These are phyloP conservation scores for Crocodylus rhombifer DNA, from an alignment of 2,797 vertebrate genomes.

Conservation along the genomic window DNA sequence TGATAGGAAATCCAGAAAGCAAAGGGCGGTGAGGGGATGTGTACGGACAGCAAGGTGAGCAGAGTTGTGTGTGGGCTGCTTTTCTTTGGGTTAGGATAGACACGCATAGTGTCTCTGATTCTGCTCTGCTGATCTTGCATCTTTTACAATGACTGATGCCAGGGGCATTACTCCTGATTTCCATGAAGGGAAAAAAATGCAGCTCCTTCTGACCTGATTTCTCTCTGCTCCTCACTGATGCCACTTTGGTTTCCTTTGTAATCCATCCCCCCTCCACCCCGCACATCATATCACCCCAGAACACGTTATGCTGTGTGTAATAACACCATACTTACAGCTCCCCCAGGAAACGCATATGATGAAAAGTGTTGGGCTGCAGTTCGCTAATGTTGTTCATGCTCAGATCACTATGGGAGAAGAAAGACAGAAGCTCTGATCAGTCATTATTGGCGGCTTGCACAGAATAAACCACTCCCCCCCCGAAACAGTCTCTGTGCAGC, in stretches of 20 bases:
- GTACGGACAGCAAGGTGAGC: neutral
- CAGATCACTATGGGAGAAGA: slow-evolving; percentile 86
- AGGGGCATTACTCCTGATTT: neutral
- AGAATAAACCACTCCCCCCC: neutral
- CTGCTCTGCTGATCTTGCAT: neutral
- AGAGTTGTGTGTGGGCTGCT: neutral
- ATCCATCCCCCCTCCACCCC: rapidly evolving
- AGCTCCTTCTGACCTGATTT: neutral
- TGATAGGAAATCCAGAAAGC: rapidly evolving
- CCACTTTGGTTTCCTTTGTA: rapidly evolving
- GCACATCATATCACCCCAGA: rapidly evolving
- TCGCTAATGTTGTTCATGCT: slow-evolving; percentile 97
- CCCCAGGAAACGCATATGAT: slow-evolving; percentile 90
- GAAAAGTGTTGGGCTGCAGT: slow-evolving; percentile 88
- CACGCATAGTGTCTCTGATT: neutral
- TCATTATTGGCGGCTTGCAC: rapidly evolving
- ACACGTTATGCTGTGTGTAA: rapidly evolving
- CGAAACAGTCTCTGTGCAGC: neutral
- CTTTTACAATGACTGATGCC: neutral
- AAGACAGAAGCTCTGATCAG: slow-evolving; percentile 19
- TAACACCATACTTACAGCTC: slow-evolving; percentile 90
- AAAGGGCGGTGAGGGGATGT: neutral
- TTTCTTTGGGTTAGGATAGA: neutral
- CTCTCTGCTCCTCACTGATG: neutral
- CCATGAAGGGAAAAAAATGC: neutral